Evolutionary conservation across 2,888 invertebrate species (phyloP).

Genomic region (Miltochrista miniata): DNA sequence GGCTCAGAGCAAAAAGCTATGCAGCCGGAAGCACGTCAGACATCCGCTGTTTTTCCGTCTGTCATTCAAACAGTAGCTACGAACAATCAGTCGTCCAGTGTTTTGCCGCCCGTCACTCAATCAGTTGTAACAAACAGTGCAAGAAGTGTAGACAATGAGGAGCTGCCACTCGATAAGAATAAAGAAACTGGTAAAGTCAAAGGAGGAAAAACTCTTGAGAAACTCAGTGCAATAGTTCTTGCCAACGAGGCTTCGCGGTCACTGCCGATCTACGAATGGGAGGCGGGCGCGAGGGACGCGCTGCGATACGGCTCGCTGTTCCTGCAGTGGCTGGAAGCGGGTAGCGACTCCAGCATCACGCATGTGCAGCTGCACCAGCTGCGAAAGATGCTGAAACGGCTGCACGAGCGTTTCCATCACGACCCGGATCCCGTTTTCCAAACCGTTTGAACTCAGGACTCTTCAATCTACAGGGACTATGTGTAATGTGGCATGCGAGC

Average conservation of each 20-base stretch:
- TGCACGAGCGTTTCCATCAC: slow-evolving; percentile 42
- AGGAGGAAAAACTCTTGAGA: slow-evolving; percentile 87
- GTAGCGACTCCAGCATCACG: slow-evolving; percentile 90
- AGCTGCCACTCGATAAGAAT: slow-evolving; percentile 56
- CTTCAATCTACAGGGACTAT: slow-evolving; percentile 75
- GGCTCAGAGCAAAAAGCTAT: no score
- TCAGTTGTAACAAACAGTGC: slow-evolving; percentile 55
- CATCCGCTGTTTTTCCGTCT: no score
- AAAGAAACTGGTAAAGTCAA: slow-evolving; percentile 71
- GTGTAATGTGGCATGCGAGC: slow-evolving; percentile 48
- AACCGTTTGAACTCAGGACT: slow-evolving; percentile 38
- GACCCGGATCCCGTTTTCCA: no score
- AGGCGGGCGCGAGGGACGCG: slow-evolving; percentile 83
- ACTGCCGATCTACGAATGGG: slow-evolving; percentile 60
- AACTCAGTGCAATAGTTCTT: slow-evolving; percentile 65
- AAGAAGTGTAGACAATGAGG: slow-evolving; percentile 67
- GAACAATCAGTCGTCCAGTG: no score
- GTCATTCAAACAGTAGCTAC: no score
- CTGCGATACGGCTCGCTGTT: slow-evolving; percentile 92
- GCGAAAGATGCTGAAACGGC: slow-evolving; percentile 86
- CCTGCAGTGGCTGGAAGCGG: slow-evolving; percentile 90
- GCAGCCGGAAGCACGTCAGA: slow-evolving; percentile 44
- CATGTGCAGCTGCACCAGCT: slow-evolving; percentile 91
- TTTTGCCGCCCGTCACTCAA: slow-evolving; percentile 51
- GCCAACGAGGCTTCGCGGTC: slow-evolving; percentile 47